These are phyloP conservation scores for Neofelis nebulosa DNA, from an alignment of 2,113 vertebrate genomes.

Conservation along the genomic window DNA sequence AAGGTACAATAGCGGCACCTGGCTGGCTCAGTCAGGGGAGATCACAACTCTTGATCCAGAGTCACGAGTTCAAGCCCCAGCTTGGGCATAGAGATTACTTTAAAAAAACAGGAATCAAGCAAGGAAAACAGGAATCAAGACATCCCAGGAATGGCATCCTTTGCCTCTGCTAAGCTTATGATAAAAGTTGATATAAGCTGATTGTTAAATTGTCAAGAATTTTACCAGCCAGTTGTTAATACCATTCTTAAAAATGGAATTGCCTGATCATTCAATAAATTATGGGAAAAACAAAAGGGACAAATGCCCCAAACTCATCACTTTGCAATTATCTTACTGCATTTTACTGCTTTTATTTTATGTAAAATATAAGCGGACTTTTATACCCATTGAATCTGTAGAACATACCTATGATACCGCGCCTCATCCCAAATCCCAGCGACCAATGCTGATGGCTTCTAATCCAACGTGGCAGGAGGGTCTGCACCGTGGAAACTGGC, in stretches of 20 bases:
- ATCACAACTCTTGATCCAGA: background rate
- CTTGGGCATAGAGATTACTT: background rate
- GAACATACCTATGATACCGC: too few species aligned
- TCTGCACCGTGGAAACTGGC: background rate
- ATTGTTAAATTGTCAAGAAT: background rate
- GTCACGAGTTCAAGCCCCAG: background rate
- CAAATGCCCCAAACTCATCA: background rate
- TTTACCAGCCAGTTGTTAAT: background rate
- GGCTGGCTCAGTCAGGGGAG: background rate
- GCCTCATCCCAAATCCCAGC: background rate
- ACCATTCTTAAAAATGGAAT: background rate
- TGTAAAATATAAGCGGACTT: background rate
- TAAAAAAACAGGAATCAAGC: background rate
- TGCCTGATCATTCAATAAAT: background rate
- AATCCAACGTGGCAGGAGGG: accelerated
- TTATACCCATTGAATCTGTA: too few species aligned
- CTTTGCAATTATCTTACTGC: background rate
- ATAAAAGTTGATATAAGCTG: background rate
- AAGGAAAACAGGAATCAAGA: too few species aligned
- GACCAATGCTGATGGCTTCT: background rate
- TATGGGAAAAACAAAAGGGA: background rate
- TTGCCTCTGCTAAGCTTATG: background rate
- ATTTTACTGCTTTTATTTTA: background rate
- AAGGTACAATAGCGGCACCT: background rate
- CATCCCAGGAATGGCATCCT: background rate